Percentiles rank a stretch among this genome's conserved stretches.
Evolutionary conservation across 1,140 invertebrate species (phyloP).

Genomic region (Drosophila suzukii): DNA sequence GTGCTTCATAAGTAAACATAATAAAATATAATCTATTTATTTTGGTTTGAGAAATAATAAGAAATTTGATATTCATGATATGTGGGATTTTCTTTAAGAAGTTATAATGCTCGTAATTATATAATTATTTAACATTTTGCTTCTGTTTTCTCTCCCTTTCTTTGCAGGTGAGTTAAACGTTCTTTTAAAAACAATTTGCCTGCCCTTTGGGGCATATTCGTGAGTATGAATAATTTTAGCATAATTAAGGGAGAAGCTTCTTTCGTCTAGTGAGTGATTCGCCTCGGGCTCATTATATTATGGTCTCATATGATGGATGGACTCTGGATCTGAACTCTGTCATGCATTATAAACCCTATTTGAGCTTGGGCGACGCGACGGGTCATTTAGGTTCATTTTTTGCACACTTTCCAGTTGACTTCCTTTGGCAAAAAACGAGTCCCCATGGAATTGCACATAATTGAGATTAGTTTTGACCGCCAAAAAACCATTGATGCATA

Average conservation of each 20-base stretch:
- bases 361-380: not conserved
- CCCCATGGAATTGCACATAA: slow-evolving; percentile 58
- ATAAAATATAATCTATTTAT: slow-evolving; percentile 14
- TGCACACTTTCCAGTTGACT: slow-evolving; percentile 68
- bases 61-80: slow-evolving; percentile 12
- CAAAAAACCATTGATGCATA: slow-evolving; percentile 63
- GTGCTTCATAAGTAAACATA: slow-evolving; percentile 45
- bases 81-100: slow-evolving; percentile 17
- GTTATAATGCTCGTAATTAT: slow-evolving; percentile 58
- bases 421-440: slow-evolving; percentile 29
- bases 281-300: slow-evolving; percentile 13
- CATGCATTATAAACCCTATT: slow-evolving; percentile 25
- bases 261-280: slow-evolving; percentile 12
- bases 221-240: slow-evolving; percentile 68
- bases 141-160: slow-evolving; percentile 58
- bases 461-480: slow-evolving; percentile 30
- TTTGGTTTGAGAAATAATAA: slow-evolving; percentile 23
- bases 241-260: slow-evolving; percentile 53
- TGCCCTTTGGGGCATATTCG: slow-evolving; percentile 61
- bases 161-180: slow-evolving; percentile 77
- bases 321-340: slow-evolving; percentile 19
- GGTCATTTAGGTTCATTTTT: slow-evolving; percentile 37
- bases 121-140: slow-evolving; percentile 67
- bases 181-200: slow-evolving; percentile 51
- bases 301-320: slow-evolving; percentile 28